Evolutionary conservation across 2,888 invertebrate species (phyloP).

Genomic region (Leptinotarsa juncta): DNA sequence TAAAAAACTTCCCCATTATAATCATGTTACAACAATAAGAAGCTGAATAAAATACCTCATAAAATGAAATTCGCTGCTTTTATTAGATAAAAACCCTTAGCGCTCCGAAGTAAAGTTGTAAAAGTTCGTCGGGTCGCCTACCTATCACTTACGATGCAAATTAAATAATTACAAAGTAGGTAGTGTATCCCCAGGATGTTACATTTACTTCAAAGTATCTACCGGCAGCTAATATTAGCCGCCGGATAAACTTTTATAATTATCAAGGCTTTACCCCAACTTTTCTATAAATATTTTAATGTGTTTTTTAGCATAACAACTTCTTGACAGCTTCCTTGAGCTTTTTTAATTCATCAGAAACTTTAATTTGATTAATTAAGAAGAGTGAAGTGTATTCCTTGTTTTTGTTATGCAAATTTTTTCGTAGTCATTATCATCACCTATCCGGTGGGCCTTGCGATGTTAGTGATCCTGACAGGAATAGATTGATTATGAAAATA

Average conservation of each 20-base stretch:
- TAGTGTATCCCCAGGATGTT: slow-evolving; percentile 57
- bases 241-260: slow-evolving; percentile 61
- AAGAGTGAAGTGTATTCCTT: slow-evolving; percentile 37
- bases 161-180: slow-evolving; percentile 66
- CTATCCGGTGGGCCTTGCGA: slow-evolving; percentile 6
- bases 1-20: not conserved
- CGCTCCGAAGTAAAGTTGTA: slow-evolving; percentile 58
- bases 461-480: not conserved
- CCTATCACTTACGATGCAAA: slow-evolving; percentile 65
- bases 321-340: slow-evolving; percentile 43
- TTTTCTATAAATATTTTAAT: slow-evolving; percentile 62
- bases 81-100: slow-evolving; percentile 30
- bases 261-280: slow-evolving; percentile 55
- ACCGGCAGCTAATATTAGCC: slow-evolving; percentile 55
- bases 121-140: slow-evolving; percentile 56
- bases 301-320: slow-evolving; percentile 51
- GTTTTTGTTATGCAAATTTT: slow-evolving; percentile 46
- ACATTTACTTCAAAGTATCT: slow-evolving; percentile 60
- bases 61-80: slow-evolving; percentile 2
- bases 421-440: slow-evolving; percentile 28
- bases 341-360: slow-evolving; percentile 47
- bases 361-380: slow-evolving; percentile 49
- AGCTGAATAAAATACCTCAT: not conserved
- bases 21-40: not conserved
- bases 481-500: not conserved